Base-by-base conservation (phyloP, 2,113 vertebrate genomes). In the Pelodiscus sinensis region DNA sequence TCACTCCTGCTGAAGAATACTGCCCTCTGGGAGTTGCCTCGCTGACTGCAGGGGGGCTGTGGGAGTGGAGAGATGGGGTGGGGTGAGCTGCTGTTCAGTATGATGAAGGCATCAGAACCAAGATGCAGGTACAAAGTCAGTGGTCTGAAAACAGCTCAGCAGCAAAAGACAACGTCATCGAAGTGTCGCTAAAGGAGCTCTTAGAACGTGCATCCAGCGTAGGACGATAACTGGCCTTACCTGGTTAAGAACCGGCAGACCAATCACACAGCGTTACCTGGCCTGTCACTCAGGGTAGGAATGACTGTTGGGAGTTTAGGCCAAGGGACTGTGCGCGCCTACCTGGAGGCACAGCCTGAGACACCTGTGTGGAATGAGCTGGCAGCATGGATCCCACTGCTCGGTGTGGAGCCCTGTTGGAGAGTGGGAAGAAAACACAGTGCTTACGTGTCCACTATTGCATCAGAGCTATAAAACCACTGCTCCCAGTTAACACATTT, bases 41-140 rank as follows among this genome's bases (percentile, higher is more conserved):
- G 58, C 2, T 73, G 79, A 9, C 19, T 0, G 0, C 4, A 22
- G 9, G 3, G 80, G 12, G 27, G 4, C 35, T 5, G 21, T 12
- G 18, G 16, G 22, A 3, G 2, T 6, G 13, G 35, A 79, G 24
- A 51, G 6, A 9, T 54, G 29, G 29, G 31, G 77, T 16, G 50
- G 50, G 15, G 18, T 8, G 56, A 21, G 6, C 21, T 68, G 62
- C 58, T 62, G 58, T 27, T 62, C 25, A 7, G 58, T 65, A 16
- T 29, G 14, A 16, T 29, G 29, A 29, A 31, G 14, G 29, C 16
- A 29, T 13, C 13, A 65, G 62, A 65, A 29, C 16, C 62, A 65
- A 16, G 29, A 27, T 3, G 16, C 62, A 31, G 31, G 62, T 14
- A 8, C 62, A 31, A 65, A 65, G 62, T 31, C 62, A 65, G 60